Evolutionary conservation across 2,888 invertebrate species (phyloP).

Genomic region (Catonia carolina): DNA sequence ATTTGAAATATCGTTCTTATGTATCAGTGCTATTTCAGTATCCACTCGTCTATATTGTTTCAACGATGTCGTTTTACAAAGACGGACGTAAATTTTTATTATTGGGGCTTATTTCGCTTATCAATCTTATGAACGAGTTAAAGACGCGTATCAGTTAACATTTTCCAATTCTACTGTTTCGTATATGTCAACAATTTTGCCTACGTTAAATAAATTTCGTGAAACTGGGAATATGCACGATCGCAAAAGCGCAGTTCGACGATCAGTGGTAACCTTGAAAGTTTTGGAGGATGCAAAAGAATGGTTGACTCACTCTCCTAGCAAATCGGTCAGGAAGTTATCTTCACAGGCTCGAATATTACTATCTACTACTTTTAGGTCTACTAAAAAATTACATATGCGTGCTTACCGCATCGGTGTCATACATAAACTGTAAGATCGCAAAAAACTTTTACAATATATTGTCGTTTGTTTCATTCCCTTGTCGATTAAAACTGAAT

Average conservation of each 20-base stretch:
- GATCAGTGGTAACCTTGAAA: background rate
- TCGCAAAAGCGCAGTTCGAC: conserved; percentile 2
- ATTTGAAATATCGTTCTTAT: background rate
- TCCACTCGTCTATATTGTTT: background rate
- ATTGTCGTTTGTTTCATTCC: background rate
- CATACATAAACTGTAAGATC: background rate
- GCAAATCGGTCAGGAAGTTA: background rate
- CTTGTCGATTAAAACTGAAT: background rate
- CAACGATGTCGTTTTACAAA: background rate
- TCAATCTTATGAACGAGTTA: background rate
- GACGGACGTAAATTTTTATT: background rate
- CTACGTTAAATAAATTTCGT: background rate
- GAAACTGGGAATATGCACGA: background rate
- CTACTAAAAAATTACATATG: background rate
- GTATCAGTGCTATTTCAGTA: background rate
- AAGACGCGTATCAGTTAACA: background rate
- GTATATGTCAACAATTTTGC: background rate
- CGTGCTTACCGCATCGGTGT: background rate
- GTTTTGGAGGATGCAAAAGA: background rate
- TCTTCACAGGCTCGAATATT: background rate
- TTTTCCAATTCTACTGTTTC: background rate
- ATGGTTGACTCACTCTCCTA: background rate
- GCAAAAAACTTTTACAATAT: background rate
- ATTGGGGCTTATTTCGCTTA: background rate
- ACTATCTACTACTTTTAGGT: background rate